Evolutionary conservation across 2,888 invertebrate genomes (phyloP).

Genomic region (Agrotis ipsilon): DNA sequence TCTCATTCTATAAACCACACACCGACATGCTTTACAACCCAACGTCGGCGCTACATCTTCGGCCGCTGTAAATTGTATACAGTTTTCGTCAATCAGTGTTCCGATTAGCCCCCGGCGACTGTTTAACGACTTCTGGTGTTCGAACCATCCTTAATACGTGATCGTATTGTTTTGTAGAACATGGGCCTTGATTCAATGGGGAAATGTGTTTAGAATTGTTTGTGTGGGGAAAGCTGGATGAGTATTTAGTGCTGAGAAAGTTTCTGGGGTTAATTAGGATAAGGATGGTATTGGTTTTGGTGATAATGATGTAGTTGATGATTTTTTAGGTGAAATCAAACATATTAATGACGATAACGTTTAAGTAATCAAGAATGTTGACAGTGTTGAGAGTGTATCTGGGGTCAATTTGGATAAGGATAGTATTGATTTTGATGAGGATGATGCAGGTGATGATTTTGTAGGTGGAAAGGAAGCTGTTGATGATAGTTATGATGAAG

Average conservation of each 20-base stretch:
- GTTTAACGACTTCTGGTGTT: constrained; percentile 70
- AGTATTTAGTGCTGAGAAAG: neutral
- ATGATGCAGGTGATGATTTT: neutral
- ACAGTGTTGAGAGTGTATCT: neutral
- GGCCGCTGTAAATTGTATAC: constrained; percentile 72
- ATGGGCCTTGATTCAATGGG: constrained; percentile 48
- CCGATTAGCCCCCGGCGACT: constrained; percentile 67
- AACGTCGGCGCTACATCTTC: constrained; percentile 67
- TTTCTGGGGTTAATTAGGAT: neutral
- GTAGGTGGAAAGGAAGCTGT: neutral
- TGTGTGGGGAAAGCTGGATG: neutral
- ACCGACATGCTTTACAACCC: constrained; percentile 66
- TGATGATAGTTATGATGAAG: neutral
- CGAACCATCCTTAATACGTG: constrained; percentile 47
- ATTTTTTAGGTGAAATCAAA: no score
- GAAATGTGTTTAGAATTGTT: constrained; percentile 24
- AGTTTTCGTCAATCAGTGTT: constrained; percentile 74
- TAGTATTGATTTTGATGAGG: neutral
- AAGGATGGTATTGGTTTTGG: neutral
- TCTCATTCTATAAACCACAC: constrained; percentile 30
- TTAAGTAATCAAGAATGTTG: no score
- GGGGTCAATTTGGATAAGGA: neutral
- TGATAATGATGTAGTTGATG: neutral
- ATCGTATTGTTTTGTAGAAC: constrained; percentile 58
- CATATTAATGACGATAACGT: no score